Evolutionary conservation across 2,113 vertebrate genomes (phyloP).

Genomic region (Limanda limanda): DNA sequence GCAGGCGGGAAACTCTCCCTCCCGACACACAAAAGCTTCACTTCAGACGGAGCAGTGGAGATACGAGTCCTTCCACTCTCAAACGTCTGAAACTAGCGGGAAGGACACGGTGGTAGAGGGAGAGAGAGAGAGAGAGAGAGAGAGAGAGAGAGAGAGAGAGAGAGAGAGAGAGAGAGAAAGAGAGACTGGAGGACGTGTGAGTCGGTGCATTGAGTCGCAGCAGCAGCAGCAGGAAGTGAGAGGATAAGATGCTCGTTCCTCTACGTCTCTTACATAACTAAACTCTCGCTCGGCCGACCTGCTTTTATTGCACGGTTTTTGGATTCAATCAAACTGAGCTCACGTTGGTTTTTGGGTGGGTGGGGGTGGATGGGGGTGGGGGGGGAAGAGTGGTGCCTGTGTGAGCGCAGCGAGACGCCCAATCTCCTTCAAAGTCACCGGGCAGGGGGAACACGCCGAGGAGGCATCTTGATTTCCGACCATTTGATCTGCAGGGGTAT

Average conservation of each 20-base stretch:
- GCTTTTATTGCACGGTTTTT: conserved; percentile 63
- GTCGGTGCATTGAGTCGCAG: conserved; percentile 53
- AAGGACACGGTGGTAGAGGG: conserved; percentile 10
- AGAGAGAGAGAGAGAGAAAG: conserved; percentile 24
- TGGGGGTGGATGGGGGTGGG: too few species aligned
- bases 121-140: conserved; percentile 16
- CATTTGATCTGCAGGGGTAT: conserved; percentile 77
- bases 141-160: conserved; percentile 15
- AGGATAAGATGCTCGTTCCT: conserved; percentile 48
- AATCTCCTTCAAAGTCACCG: conserved; percentile 80
- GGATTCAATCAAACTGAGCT: conserved; percentile 69
- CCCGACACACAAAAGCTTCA: conserved; percentile 36
- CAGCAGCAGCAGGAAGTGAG: conserved; percentile 58
- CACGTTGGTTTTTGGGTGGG: conserved; percentile 47
- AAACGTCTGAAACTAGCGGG: conserved; percentile 36
- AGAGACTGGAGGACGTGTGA: conserved; percentile 29
- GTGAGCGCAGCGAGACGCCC: conserved; percentile 69
- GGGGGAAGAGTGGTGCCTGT: conserved; percentile 44
- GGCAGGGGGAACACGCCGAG: conserved; percentile 70
- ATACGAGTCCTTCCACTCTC: conserved; percentile 20
- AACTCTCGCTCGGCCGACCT: conserved; percentile 66
- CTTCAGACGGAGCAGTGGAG: conserved; percentile 18
- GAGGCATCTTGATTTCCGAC: conserved; percentile 75
- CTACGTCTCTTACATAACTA: conserved; percentile 70
- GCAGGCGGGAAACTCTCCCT: conserved; percentile 45